Evolutionary conservation across 2,797 vertebrate genomes (phyloP).

Genomic region (Sebastes kiyomatsui): DNA sequence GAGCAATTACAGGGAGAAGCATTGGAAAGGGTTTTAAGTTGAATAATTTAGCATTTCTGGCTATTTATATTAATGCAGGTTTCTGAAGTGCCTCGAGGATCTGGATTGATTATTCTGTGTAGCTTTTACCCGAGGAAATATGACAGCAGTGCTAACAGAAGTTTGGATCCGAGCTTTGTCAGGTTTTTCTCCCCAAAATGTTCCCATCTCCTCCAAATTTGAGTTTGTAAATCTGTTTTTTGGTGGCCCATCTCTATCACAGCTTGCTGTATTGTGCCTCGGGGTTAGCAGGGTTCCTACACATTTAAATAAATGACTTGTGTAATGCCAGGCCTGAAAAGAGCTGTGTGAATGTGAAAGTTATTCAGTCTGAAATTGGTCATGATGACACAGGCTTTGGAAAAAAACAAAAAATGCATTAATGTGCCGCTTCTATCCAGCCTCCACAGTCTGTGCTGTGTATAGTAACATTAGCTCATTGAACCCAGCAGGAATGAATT

Average conservation of each 20-base stretch:
- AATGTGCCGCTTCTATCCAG: not conserved
- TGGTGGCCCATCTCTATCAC: slow-evolving; percentile 38
- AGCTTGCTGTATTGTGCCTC: not conserved
- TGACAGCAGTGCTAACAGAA: not conserved
- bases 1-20: slow-evolving; percentile 47
- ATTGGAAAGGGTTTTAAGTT: slow-evolving; percentile 38
- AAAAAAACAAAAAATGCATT: not conserved
- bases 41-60: slow-evolving; percentile 52
- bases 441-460: not conserved
- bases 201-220: not conserved
- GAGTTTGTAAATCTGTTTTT: not conserved
- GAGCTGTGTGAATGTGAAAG: not conserved
- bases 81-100: slow-evolving; percentile 40
- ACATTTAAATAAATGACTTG: not conserved
- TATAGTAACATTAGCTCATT: not conserved
- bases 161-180: not conserved
- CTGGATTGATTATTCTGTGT: slow-evolving; percentile 27
- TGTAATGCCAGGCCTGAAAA: not conserved
- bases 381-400: not conserved
- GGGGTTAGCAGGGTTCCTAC: slow-evolving; percentile 29
- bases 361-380: not conserved
- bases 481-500: not conserved
- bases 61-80: slow-evolving; percentile 47
- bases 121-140: slow-evolving; percentile 9
- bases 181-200: not conserved